Percentiles rank a stretch among this genome's conserved stretches.
phyloP scores from a whole-genome alignment of 2,113 vertebrate genomes.

The Aegithalos caudatus region DNA sequence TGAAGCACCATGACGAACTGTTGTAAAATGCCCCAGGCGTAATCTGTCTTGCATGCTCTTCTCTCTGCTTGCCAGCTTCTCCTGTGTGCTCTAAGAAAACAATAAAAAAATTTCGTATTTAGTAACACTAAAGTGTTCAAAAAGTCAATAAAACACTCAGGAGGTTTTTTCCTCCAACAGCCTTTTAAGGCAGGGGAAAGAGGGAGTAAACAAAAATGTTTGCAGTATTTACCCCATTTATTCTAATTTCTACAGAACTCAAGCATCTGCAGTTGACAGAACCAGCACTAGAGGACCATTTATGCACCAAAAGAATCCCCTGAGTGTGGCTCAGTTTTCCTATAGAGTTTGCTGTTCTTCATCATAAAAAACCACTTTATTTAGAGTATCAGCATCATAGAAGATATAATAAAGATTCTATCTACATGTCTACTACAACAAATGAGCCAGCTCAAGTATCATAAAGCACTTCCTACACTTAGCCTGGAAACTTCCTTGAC shows the following conservation, averaged over 20 bases:
- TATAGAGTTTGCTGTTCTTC: not conserved
- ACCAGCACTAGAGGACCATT: not conserved
- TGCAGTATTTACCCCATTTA: not conserved
- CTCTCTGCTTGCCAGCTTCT: constrained; percentile 97
- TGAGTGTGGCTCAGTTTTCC: not conserved
- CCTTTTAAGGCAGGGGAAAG: not conserved
- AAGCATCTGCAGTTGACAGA: not conserved
- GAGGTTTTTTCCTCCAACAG: not conserved
- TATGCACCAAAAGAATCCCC: not conserved
- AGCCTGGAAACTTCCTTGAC: not conserved
- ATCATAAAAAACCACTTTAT: not conserved
- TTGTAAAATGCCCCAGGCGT: constrained; percentile 97
- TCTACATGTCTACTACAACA: not conserved
- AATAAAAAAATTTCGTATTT: not conserved
- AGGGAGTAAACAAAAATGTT: not conserved
- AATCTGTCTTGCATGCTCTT: constrained; percentile 99
- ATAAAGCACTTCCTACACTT: not conserved
- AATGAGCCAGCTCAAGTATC: not conserved
- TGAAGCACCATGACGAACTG: constrained; percentile 97
- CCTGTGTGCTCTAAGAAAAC: constrained; percentile 89
- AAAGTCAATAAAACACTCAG: not conserved
- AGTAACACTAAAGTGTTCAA: not conserved
- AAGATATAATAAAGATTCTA: not conserved
- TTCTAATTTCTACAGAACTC: not conserved
- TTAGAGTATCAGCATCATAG: not conserved